Conservation (phyloP, 2,888 invertebrate species). For the Poecilus cupreus region DNA sequence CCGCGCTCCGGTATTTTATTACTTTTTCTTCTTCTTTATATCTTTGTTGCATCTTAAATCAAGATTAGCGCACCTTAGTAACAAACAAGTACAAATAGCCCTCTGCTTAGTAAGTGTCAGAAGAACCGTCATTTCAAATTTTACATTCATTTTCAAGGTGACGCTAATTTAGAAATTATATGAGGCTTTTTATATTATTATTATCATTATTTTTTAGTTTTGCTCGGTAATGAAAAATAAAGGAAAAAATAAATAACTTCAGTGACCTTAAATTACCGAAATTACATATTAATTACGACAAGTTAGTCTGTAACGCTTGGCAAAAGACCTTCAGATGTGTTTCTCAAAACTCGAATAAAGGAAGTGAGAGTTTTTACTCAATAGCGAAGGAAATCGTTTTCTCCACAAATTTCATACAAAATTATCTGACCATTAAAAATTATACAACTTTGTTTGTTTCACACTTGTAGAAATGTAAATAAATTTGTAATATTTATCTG, state of each 20-base stretch:
- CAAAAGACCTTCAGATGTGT: slow-evolving; percentile 38
- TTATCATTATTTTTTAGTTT: slow-evolving; percentile 49
- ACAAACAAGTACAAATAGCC: not conserved
- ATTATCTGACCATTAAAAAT: slow-evolving; percentile 45
- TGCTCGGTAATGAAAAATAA: slow-evolving; percentile 49
- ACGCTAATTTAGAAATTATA: slow-evolving; percentile 48
- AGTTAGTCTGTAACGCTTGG: slow-evolving; percentile 49
- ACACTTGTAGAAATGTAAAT: slow-evolving; percentile 20
- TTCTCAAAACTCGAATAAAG: slow-evolving; percentile 50
- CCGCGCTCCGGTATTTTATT: too few species aligned
- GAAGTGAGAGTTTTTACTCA: slow-evolving; percentile 56
- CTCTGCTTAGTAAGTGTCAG: not conserved
- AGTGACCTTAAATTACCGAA: slow-evolving; percentile 56
- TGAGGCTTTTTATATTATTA: slow-evolving; percentile 40
- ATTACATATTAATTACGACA: slow-evolving; percentile 56
- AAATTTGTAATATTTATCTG: slow-evolving; percentile 5
- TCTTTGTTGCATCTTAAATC: too few species aligned
- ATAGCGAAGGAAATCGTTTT: slow-evolving; percentile 49
- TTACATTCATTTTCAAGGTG: slow-evolving; percentile 50
- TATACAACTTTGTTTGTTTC: slow-evolving; percentile 28
- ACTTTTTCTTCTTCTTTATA: too few species aligned
- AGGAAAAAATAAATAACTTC: slow-evolving; percentile 41
- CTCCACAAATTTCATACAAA: slow-evolving; percentile 42
- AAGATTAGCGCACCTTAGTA: not conserved
- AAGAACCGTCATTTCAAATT: not conserved